These are phyloP conservation scores for Drosophila helvetica DNA, from an alignment of 2,888 invertebrate species.

Conservation along the genomic window DNA sequence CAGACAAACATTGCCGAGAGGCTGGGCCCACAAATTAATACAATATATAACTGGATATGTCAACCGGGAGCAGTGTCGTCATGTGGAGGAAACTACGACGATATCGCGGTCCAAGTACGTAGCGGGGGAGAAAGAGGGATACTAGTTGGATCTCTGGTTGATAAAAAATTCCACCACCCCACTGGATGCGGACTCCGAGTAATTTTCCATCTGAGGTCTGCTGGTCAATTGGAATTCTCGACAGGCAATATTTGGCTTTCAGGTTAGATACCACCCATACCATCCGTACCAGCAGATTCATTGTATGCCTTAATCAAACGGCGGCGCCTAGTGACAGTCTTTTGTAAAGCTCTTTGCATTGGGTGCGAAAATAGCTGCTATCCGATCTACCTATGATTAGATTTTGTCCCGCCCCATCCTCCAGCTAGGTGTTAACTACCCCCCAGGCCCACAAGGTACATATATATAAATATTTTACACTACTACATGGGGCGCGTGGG, in stretches of 20 bases:
- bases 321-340: constrained; percentile 38
- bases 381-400: neutral
- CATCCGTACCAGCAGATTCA: neutral
- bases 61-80: constrained; percentile 32
- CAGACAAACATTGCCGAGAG: constrained; percentile 21
- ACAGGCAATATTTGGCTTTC: constrained; percentile 52
- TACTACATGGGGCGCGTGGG: constrained; percentile 12
- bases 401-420: constrained; percentile 7
- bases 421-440: constrained; percentile 39
- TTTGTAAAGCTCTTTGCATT: neutral
- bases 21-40: constrained; percentile 17
- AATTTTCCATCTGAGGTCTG: constrained; percentile 59
- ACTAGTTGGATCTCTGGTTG: constrained; percentile 14
- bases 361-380: neutral
- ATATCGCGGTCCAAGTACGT: constrained; percentile 25
- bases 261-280: constrained; percentile 26
- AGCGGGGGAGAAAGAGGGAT: neutral
- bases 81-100: constrained; percentile 17
- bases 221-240: constrained; percentile 10
- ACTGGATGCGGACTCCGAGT: constrained; percentile 36
- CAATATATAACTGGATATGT: constrained; percentile 34
- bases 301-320: constrained; percentile 19
- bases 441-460: constrained; percentile 2
- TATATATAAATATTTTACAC: too few species aligned
- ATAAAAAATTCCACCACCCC: constrained; percentile 13